Conservation (phyloP, 2,113 vertebrate species). For the Tichodroma muraria region DNA sequence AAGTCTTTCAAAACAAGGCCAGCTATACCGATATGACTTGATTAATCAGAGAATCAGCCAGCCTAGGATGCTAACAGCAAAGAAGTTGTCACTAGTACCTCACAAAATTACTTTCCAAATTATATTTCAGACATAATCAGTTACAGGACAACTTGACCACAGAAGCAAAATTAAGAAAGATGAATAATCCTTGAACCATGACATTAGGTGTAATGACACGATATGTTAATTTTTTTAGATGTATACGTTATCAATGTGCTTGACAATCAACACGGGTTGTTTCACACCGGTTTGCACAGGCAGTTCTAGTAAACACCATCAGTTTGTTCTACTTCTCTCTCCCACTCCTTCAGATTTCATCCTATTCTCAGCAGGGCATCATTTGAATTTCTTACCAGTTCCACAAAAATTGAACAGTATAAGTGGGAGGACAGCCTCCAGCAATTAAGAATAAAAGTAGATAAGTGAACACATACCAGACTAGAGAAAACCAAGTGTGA, state of each 20-base stretch:
- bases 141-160: background rate
- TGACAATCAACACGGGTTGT: background rate
- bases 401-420: background rate
- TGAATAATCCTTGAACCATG: background rate
- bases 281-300: background rate
- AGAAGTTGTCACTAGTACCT: background rate
- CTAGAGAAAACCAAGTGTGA: background rate
- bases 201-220: rapidly evolving
- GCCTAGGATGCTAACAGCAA: background rate
- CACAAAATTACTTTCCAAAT: background rate
- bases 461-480: background rate
- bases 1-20: background rate
- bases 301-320: background rate
- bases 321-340: background rate
- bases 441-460: background rate
- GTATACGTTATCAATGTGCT: background rate
- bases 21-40: background rate
- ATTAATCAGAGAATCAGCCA: background rate
- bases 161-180: background rate
- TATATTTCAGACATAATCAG: background rate
- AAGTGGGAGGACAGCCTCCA: background rate
- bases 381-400: background rate
- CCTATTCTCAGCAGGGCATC: background rate
- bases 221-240: background rate
- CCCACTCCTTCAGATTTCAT: background rate